Evolutionary conservation across 1,140 invertebrate genomes (phyloP).

Genomic region (Drosophila saltans): DNA sequence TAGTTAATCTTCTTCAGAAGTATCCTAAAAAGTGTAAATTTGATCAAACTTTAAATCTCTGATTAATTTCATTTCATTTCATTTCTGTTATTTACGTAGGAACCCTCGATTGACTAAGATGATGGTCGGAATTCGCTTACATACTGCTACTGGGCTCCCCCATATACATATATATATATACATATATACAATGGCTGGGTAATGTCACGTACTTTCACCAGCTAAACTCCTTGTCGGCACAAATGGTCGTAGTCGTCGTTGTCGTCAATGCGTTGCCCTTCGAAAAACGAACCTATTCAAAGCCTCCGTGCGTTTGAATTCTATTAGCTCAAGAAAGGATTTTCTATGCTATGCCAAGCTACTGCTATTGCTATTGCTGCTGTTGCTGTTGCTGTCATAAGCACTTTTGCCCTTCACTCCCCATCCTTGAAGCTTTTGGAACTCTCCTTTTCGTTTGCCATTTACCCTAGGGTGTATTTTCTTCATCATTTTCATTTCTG

Average conservation of each 20-base stretch:
- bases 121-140: neutral
- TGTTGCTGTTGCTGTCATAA: conserved; percentile 66
- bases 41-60: too few species aligned
- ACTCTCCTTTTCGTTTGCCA: conserved; percentile 53
- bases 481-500: conserved; percentile 73
- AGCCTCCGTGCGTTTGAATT: conserved; percentile 80
- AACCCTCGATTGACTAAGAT: too few species aligned
- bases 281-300: conserved; percentile 78
- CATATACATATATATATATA: conserved; percentile 2
- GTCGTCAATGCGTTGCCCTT: conserved; percentile 62
- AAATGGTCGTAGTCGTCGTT: conserved; percentile 49
- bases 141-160: conserved; percentile 11
- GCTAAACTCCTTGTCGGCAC: conserved; percentile 59
- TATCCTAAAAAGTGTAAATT: too few species aligned
- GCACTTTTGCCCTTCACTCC: conserved; percentile 62
- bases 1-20: too few species aligned
- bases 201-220: conserved; percentile 75
- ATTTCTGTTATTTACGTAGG: too few species aligned
- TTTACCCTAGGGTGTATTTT: conserved; percentile 74
- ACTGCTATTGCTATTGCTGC: neutral
- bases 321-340: conserved; percentile 78
- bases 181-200: conserved; percentile 25
- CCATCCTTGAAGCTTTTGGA: conserved; percentile 27
- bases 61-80: too few species aligned
- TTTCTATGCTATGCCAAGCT: conserved; percentile 41